Percentiles rank a stretch among this genome's conserved stretches.
phyloP scores from a whole-genome alignment of 2,888 invertebrate species.

The Phymatocera aterrima region DNA sequence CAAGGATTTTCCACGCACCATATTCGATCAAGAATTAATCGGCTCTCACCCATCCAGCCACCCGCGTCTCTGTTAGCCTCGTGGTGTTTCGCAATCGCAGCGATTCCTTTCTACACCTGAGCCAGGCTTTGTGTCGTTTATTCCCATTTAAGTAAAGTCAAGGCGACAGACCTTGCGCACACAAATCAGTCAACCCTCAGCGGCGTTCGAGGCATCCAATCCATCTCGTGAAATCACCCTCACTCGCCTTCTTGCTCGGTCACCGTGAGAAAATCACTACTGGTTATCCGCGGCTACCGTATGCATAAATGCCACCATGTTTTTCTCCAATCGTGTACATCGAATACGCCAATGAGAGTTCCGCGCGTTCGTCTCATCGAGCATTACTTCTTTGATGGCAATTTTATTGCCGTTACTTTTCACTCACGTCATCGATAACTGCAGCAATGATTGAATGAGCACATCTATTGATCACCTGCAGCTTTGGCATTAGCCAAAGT shows the following conservation, averaged over 20 bases:
- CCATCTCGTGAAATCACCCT: conserved; percentile 70
- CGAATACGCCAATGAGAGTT: conserved; percentile 43
- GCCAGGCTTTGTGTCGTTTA: conserved; percentile 61
- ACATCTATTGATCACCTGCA: background rate
- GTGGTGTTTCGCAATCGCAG: conserved; percentile 61
- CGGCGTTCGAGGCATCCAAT: conserved; percentile 63
- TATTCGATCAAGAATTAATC: conserved; percentile 46
- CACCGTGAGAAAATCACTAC: conserved; percentile 59
- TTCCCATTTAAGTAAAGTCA: conserved; percentile 71
- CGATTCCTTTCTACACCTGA: conserved; percentile 66
- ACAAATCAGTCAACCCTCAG: conserved; percentile 70
- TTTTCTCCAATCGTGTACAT: conserved; percentile 54
- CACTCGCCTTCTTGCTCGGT: conserved; percentile 53
- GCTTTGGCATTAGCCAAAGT: background rate
- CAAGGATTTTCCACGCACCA: conserved; percentile 41
- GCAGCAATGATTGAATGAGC: conserved; percentile 11
- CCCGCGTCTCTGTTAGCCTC: conserved; percentile 30
- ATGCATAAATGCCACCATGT: conserved; percentile 57
- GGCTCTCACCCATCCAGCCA: conserved; percentile 40
- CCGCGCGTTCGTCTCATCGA: background rate
- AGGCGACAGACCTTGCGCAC: conserved; percentile 69
- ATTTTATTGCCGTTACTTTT: conserved; percentile 26
- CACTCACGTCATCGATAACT: conserved; percentile 31
- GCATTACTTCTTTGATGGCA: background rate
- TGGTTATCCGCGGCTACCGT: conserved; percentile 47